Base-by-base conservation (phyloP, 2,113 vertebrate genomes). In the Turnix velox region DNA sequence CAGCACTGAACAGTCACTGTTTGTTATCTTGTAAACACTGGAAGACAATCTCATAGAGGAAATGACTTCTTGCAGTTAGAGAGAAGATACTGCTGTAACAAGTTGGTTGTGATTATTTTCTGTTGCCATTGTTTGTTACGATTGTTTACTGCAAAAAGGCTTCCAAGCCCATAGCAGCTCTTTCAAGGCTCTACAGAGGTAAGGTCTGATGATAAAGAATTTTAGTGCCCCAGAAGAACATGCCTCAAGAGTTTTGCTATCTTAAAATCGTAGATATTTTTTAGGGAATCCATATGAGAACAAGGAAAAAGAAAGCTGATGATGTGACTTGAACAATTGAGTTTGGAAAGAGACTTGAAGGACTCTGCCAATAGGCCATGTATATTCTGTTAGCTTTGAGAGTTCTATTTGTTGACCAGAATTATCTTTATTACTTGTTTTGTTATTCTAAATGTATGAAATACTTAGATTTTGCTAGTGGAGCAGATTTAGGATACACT, bases 21-120 rank as follows among this genome's bases (percentile, higher is more conserved):
- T 62, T 93, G 75, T 71, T 88, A 63, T 78, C 90, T 86, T 92
- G 66, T 92, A 89, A 94, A 82, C 75, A 62, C n/a, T 66, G 78
- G 54, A 14, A 84, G 89, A 88, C 83, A 90, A 85, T 85, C 58
- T 91, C n/a, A 46, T 37, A 55, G 48, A 88, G 59, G 42, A 95
- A 90, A 88, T 88, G 51, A 55, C 72, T 94, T 49, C 0, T 35
- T 94, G 67, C 63, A 59, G 87, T 45, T 78, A 71, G 68, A 86
- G 89, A 89, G 79, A 59, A 82, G 73, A 57, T 25, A 30, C n/a
- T 66, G 49, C 75, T 80, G 58, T 43, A 90, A 81, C 66, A 76
- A 12, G 45, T 40, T 19, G 10, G 45, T 40, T 55, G 73, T 48
- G 59, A 55, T 73, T 68, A 15, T 76, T 92, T 78, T 73, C 66